These are phyloP conservation scores for Drosophila nr. perissopoda DNA, from an alignment of 2,888 invertebrate genomes.

Conservation along the genomic window DNA sequence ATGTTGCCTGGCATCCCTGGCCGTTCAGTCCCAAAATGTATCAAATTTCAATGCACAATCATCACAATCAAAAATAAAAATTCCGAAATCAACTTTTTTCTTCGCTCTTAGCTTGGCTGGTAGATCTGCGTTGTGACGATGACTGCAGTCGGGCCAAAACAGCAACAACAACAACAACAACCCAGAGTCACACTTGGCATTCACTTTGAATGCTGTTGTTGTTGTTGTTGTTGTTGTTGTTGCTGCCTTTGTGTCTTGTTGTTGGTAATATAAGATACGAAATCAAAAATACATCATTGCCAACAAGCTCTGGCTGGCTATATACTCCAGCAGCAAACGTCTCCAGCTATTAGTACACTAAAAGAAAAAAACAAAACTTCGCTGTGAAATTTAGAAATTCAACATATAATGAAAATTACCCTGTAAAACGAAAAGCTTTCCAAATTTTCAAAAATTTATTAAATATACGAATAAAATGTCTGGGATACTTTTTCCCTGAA, in stretches of 20 bases:
- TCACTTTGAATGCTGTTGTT: constrained; percentile 40
- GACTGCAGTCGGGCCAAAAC: constrained; percentile 42
- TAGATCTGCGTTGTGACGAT: constrained; percentile 54
- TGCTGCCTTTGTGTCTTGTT: constrained; percentile 56
- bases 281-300: constrained; percentile 82
- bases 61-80: constrained; percentile 82
- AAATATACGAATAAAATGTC: background rate
- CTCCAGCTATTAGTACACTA: constrained; percentile 34
- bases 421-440: too few relatives aligned
- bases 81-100: constrained; percentile 79
- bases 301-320: constrained; percentile 70
- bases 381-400: background rate
- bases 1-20: constrained; percentile 55
- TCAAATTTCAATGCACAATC: constrained; percentile 84
- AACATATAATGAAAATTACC: background rate
- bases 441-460: background rate
- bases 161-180: constrained; percentile 34
- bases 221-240: constrained; percentile 33
- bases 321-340: constrained; percentile 41
- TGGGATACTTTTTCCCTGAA: background rate
- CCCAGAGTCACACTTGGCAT: constrained; percentile 63
- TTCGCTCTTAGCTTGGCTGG: constrained; percentile 30
- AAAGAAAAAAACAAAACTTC: too few relatives aligned
- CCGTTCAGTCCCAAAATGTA: constrained; percentile 81
- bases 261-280: constrained; percentile 82